These are phyloP conservation scores for Euschistus heros DNA, from an alignment of 1,140 invertebrate genomes.

Conservation along the genomic window DNA sequence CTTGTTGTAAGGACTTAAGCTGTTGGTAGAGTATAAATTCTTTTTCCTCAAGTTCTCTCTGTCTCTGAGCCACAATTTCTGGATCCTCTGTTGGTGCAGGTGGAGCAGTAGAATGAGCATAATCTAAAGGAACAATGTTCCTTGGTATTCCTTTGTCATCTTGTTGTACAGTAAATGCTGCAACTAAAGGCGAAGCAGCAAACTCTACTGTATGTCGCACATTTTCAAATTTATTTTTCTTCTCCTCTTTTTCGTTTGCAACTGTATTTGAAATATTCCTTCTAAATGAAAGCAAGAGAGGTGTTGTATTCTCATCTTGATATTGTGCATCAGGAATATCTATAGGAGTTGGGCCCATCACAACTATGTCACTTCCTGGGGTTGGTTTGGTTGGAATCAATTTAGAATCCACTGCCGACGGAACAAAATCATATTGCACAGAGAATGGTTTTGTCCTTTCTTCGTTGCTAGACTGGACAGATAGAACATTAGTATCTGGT, in stretches of 20 bases:
- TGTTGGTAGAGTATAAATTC: constrained; percentile 58
- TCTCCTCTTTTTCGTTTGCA: not conserved
- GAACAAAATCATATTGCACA: too few relatives aligned
- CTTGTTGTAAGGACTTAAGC: constrained; percentile 50
- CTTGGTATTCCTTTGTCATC: constrained; percentile 61
- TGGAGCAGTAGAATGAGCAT: constrained; percentile 32
- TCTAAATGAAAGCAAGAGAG: not conserved
- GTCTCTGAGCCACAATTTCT: constrained; percentile 35
- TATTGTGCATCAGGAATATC: constrained; percentile 2
- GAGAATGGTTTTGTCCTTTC: too few relatives aligned
- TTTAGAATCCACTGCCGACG: not conserved
- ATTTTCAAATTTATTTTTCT: constrained; percentile 17
- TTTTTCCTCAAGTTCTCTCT: constrained; percentile 53
- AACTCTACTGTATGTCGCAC: constrained; percentile 54
- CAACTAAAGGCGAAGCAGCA: constrained; percentile 62
- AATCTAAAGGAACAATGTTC: constrained; percentile 57
- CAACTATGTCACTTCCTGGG: not conserved
- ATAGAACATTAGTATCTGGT: too few relatives aligned
- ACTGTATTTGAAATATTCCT: not conserved
- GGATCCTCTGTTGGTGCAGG: constrained; percentile 24
- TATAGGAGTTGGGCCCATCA: not conserved
- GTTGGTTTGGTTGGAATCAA: not conserved
- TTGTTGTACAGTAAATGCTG: constrained; percentile 71
- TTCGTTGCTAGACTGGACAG: too few relatives aligned
- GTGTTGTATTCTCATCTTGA: not conserved